phyloP scores from a whole-genome alignment of 2,888 invertebrate species.

The Orthosia gracilis region DNA sequence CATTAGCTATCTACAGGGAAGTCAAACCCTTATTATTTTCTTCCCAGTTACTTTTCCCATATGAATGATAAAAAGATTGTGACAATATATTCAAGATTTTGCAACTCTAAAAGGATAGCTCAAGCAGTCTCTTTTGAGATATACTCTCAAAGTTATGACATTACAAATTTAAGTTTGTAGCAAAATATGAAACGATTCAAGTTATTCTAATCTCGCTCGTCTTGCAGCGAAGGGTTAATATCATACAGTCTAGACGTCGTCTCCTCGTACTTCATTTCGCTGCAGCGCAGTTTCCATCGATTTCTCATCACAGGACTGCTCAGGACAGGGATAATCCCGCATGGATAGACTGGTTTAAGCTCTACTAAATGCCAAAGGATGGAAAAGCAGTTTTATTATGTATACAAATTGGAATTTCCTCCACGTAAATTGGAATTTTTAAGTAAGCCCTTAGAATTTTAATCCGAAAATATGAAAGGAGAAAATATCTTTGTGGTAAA shows the following conservation, averaged over 20 bases:
- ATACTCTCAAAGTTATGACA: slow-evolving; percentile 20
- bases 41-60: slow-evolving; percentile 35
- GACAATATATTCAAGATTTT: slow-evolving; percentile 45
- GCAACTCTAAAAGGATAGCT: slow-evolving; percentile 28
- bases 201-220: slow-evolving; percentile 34
- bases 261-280: slow-evolving; percentile 49
- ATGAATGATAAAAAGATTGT: slow-evolving; percentile 32
- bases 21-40: slow-evolving; percentile 55
- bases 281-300: slow-evolving; percentile 59
- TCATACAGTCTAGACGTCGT: slow-evolving; percentile 59
- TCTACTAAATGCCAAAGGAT: slow-evolving; percentile 51
- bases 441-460: slow-evolving; percentile 38
- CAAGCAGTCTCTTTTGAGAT: slow-evolving; percentile 13
- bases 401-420: slow-evolving; percentile 54
- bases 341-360: slow-evolving; percentile 57
- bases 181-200: slow-evolving; percentile 34
- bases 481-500: slow-evolving; percentile 30
- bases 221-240: slow-evolving; percentile 40
- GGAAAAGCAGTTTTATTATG: slow-evolving; percentile 48
- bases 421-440: slow-evolving; percentile 51
- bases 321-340: slow-evolving; percentile 62
- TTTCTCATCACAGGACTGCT: slow-evolving; percentile 62
- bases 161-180: slow-evolving; percentile 17
- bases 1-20: slow-evolving; percentile 49
- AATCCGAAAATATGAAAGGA: slow-evolving; percentile 46